phyloP scores from a whole-genome alignment of 2,113 vertebrate species.

The zebrafish (Danio rerio) region DNA sequence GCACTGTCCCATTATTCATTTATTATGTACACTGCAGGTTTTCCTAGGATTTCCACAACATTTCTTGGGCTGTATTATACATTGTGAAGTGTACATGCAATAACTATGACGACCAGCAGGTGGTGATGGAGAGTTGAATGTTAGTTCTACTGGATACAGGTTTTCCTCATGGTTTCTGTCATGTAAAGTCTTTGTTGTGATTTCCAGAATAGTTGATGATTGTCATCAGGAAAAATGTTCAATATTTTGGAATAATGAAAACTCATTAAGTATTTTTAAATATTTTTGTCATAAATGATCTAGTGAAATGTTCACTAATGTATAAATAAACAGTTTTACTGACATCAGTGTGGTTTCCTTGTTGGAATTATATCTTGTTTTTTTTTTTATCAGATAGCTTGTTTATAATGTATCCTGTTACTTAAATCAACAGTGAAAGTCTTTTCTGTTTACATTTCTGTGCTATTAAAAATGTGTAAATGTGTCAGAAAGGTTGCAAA shows the following conservation, averaged over 20 bases:
- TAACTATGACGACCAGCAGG: conserved; percentile 29
- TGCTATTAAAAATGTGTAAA: too few species aligned
- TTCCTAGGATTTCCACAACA: too few species aligned
- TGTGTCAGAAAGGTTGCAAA: too few species aligned
- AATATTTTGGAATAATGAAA: background rate
- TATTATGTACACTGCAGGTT: background rate
- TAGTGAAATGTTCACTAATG: background rate
- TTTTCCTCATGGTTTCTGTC: conserved; percentile 4
- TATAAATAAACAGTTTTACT: conserved; percentile 12
- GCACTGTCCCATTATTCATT: background rate
- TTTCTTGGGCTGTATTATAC: too few species aligned
- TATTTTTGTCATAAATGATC: background rate
- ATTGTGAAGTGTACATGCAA: background rate
- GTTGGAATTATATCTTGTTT: background rate
- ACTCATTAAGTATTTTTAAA: background rate
- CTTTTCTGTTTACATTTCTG: too few species aligned
- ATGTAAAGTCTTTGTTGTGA: background rate
- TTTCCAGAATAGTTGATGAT: background rate
- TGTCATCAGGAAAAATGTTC: background rate
- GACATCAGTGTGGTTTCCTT: background rate
- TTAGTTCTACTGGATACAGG: background rate
- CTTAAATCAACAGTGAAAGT: too few species aligned
- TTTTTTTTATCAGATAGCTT: background rate
- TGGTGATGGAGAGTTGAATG: background rate
- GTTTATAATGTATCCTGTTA: too few species aligned